A percentile compares a stretch with the other conserved stretches of the same genome.
phyloP scores from a whole-genome alignment of 2,888 invertebrate species.

The Myopa tessellatipennis region DNA sequence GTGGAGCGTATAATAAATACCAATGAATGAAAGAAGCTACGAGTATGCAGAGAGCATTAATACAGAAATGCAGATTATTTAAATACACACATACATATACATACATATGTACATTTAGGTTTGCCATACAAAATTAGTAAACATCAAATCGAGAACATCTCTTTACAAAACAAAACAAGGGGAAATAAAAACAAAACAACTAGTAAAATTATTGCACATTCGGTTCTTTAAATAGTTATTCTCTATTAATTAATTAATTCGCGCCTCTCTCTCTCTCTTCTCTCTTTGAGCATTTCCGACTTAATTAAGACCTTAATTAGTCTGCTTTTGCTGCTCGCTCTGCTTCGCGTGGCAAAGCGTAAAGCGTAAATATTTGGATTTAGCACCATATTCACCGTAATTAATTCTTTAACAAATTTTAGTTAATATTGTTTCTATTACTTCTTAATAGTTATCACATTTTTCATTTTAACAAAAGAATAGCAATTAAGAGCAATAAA shows the following conservation, averaged over 20 bases:
- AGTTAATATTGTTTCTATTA: slow-evolving; percentile 39
- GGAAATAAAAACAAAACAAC: slow-evolving; percentile 9
- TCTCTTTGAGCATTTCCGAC: not conserved
- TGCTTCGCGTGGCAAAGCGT: too few relatives aligned
- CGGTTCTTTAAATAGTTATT: slow-evolving; percentile 52
- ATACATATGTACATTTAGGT: not conserved
- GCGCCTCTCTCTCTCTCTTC: not conserved
- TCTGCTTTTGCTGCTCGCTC: not conserved
- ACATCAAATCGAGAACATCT: slow-evolving; percentile 12
- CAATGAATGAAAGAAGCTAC: too few relatives aligned
- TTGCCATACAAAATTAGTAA: slow-evolving; percentile 1
- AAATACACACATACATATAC: slow-evolving; percentile 24
- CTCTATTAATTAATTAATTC: slow-evolving; percentile 20
- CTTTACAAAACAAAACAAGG: slow-evolving; percentile 11
- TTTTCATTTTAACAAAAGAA: slow-evolving; percentile 28
- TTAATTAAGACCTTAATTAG: not conserved
- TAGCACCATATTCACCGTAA: slow-evolving; percentile 62
- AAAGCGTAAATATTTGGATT: slow-evolving; percentile 64
- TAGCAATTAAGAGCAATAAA: slow-evolving; percentile 16
- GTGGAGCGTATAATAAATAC: too few relatives aligned
- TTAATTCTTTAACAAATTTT: slow-evolving; percentile 37
- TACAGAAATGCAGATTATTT: slow-evolving; percentile 31
- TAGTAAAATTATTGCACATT: slow-evolving; percentile 67
- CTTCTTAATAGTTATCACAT: slow-evolving; percentile 53
- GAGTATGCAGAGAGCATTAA: too few relatives aligned